Conservation (phyloP, 2,888 invertebrate genomes). For the Kryphioiulus occultus region DNA sequence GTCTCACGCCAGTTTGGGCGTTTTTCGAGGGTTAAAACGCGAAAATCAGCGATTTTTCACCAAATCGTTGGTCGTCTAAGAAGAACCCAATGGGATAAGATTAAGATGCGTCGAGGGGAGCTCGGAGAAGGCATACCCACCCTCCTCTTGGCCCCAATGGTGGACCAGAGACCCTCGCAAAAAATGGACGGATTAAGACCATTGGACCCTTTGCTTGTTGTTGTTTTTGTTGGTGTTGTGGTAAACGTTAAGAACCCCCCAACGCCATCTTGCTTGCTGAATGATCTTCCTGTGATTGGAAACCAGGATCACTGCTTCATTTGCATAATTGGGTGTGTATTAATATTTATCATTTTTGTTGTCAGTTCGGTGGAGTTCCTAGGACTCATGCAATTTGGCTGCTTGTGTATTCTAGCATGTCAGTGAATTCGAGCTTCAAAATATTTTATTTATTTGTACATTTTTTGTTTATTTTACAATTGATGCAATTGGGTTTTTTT, state of each 20-base stretch:
- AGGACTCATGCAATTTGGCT: not conserved
- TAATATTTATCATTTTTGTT: not conserved
- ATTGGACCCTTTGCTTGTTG: conserved; percentile 7
- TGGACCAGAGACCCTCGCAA: not conserved
- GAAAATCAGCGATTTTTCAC: not conserved
- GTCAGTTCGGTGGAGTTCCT: not conserved
- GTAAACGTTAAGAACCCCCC: not conserved
- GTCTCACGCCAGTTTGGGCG: conserved; percentile 25
- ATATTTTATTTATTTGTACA: too few relatives aligned
- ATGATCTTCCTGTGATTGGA: conserved; percentile 20
- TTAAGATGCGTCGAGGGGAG: not conserved
- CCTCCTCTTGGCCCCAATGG: not conserved
- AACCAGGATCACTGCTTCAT: not conserved
- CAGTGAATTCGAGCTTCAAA: not conserved
- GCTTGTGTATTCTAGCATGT: not conserved
- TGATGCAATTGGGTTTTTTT: too few relatives aligned
- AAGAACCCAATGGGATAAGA: not conserved
- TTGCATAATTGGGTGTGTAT: conserved; percentile 30
- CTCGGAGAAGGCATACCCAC: not conserved
- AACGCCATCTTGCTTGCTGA: not conserved
- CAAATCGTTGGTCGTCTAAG: not conserved
- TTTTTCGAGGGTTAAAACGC: not conserved
- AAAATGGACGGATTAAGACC: not conserved
- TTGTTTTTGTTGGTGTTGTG: conserved; percentile 1
- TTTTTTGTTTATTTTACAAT: too few relatives aligned